A percentile compares a stretch with the other conserved stretches of the same genome.
These are phyloP conservation scores for Psilanteris sp. DNA, from an alignment of 1,140 invertebrate species.

Conservation along the genomic window DNA sequence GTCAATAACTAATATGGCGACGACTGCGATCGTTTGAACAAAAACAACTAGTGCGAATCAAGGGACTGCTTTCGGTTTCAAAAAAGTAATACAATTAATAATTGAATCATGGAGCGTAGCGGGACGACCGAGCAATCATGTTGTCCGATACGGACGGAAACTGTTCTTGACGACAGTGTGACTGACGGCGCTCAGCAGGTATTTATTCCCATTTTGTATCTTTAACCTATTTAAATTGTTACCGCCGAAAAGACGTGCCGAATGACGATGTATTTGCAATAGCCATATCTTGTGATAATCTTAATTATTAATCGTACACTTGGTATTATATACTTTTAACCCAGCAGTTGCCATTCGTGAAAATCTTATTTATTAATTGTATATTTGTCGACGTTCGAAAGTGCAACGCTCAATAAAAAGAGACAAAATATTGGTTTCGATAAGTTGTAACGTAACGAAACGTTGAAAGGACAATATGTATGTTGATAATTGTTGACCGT, in stretches of 20 bases:
- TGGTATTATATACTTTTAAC: no score
- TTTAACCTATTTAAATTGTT: constrained; percentile 25
- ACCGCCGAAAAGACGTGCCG: constrained; percentile 7
- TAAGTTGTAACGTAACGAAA: no score
- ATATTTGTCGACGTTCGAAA: no score
- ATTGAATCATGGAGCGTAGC: constrained; percentile 10
- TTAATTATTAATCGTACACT: no score
- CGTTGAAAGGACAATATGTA: no score
- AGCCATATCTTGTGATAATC: no score
- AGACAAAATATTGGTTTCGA: no score
- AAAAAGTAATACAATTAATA: background rate
- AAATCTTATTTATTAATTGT: no score
- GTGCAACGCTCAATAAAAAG: no score
- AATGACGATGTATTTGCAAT: no score
- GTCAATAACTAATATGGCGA: constrained; percentile 32
- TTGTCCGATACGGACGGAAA: constrained; percentile 25
- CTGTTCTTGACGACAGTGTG: constrained; percentile 21
- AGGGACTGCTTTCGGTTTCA: background rate
- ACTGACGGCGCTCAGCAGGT: constrained; percentile 37
- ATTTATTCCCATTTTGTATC: background rate
- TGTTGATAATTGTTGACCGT: no score
- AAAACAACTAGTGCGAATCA: constrained; percentile 21
- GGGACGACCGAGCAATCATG: constrained; percentile 13
- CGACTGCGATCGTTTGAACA: constrained; percentile 4
- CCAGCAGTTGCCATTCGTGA: no score